A percentile compares a stretch with the other conserved stretches of the same genome.
Evolutionary conservation across 2,888 invertebrate genomes (phyloP).

Genomic region (Coenonympha glycerion): DNA sequence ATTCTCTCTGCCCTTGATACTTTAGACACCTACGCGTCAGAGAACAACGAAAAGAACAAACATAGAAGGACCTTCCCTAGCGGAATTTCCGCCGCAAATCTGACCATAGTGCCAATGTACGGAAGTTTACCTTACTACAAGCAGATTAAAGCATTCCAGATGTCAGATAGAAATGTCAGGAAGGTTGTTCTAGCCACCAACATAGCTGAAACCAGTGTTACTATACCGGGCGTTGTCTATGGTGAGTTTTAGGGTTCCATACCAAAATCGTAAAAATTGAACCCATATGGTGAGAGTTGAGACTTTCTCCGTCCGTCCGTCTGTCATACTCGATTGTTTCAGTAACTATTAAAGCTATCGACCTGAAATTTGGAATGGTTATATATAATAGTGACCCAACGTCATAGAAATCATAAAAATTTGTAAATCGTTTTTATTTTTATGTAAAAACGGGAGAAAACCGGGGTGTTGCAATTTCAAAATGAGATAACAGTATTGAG

Average conservation of each 20-base stretch:
- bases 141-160: slow-evolving; percentile 82
- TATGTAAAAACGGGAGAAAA: no score
- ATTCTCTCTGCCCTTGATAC: slow-evolving; percentile 85
- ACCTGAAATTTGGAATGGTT: no score
- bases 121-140: slow-evolving; percentile 83
- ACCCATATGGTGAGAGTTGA: not conserved
- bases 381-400: no score
- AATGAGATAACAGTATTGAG: no score
- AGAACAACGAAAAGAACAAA: slow-evolving; percentile 67
- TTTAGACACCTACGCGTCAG: slow-evolving; percentile 76
- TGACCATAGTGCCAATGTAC: slow-evolving; percentile 91
- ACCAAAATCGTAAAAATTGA: no score
- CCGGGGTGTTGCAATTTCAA: no score
- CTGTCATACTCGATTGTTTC: no score
- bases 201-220: slow-evolving; percentile 97
- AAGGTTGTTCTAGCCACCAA: slow-evolving; percentile 97
- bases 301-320: no score
- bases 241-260: slow-evolving; percentile 80
- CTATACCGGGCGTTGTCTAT: slow-evolving; percentile 93
- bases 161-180: slow-evolving; percentile 81
- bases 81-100: slow-evolving; percentile 54
- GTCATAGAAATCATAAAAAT: no score
- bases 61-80: slow-evolving; percentile 55
- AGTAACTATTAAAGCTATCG: no score
- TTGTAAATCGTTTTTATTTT: no score